These are phyloP conservation scores for Volucella inanis DNA, from an alignment of 2,888 invertebrate genomes.

Conservation along the genomic window DNA sequence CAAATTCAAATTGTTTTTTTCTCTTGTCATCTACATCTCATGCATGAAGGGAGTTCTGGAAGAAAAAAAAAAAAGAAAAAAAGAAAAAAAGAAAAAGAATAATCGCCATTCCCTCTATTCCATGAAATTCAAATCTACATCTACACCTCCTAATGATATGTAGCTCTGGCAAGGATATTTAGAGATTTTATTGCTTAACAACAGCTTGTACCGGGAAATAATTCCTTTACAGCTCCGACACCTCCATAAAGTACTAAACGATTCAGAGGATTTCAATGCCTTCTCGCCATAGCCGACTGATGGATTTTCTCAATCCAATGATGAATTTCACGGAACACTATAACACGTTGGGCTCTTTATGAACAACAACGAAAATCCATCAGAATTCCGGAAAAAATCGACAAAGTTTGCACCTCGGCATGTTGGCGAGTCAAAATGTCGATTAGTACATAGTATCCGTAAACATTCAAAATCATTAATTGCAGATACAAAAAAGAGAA, in stretches of 20 bases:
- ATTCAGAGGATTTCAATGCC: constrained; percentile 56
- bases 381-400: neutral
- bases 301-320: neutral
- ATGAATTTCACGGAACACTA: neutral
- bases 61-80: constrained; percentile 4
- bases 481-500: constrained; percentile 22
- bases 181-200: constrained; percentile 60
- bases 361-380: no score
- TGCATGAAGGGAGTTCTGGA: neutral
- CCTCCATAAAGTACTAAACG: constrained; percentile 75
- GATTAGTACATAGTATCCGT: constrained; percentile 41
- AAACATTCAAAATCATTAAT: constrained; percentile 61
- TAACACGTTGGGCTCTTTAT: constrained; percentile 2
- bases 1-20: constrained; percentile 54
- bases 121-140: constrained; percentile 40
- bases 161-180: constrained; percentile 54
- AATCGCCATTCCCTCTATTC: constrained; percentile 25
- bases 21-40: constrained; percentile 1
- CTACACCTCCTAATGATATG: neutral
- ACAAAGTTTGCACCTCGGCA: constrained; percentile 48
- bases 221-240: constrained; percentile 66
- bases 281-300: constrained; percentile 17
- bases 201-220: constrained; percentile 65
- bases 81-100: constrained; percentile 8
- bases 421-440: constrained; percentile 41